These are phyloP conservation scores for Molossus molossus DNA, from an alignment of 2,797 vertebrate species.

Conservation along the genomic window DNA sequence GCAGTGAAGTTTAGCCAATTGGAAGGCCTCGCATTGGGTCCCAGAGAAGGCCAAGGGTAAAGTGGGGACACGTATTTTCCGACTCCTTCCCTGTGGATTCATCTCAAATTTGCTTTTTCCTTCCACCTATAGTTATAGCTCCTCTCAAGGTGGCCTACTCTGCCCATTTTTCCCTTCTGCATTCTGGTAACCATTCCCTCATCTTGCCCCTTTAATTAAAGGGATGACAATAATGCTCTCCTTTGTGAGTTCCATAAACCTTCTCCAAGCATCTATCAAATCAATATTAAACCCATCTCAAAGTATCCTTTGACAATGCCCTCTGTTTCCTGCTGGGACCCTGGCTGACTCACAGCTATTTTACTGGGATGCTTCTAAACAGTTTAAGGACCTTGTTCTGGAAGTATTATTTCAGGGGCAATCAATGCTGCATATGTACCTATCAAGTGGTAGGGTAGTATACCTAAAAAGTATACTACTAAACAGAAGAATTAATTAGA, in stretches of 20 bases:
- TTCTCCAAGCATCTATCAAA: not conserved
- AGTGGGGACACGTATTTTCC: not conserved
- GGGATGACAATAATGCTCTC: not conserved
- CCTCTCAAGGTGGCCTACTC: not conserved
- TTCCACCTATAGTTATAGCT: not conserved
- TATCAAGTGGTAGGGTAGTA: not conserved
- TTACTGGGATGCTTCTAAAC: conserved; percentile 1
- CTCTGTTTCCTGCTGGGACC: not conserved
- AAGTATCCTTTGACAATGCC: not conserved
- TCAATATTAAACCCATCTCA: not conserved
- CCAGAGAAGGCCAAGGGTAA: not conserved
- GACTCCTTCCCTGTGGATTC: not conserved
- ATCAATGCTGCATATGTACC: not conserved
- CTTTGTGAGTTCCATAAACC: not conserved
- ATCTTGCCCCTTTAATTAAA: not conserved
- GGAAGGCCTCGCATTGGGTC: not conserved
- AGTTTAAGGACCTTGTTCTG: not conserved
- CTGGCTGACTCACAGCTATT: not conserved
- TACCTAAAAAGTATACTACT: not conserved
- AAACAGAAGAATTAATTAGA: not conserved
- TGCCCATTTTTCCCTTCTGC: not conserved
- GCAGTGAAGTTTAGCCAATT: not conserved
- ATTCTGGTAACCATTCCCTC: not conserved
- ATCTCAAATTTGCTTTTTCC: not conserved
- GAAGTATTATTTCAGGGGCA: conserved; percentile 14